Percentiles rank a stretch among this genome's conserved stretches.
phyloP scores from a whole-genome alignment of 2,888 invertebrate species.

The Pyrgus malvae region DNA sequence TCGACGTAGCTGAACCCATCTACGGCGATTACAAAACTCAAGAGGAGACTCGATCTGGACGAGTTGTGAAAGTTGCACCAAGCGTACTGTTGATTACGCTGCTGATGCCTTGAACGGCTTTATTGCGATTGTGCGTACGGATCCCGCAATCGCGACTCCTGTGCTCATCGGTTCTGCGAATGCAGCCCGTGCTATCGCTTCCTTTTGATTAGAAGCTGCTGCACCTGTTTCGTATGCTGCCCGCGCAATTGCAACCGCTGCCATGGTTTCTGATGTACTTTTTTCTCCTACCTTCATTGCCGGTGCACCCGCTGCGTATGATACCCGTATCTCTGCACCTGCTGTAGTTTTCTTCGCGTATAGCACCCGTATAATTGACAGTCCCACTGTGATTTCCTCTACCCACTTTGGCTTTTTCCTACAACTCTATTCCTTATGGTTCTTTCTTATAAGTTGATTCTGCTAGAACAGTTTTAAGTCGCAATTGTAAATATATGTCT shows the following conservation, averaged over 20 bases:
- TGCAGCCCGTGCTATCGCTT: not conserved
- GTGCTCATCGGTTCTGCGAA: not conserved
- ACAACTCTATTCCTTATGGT: too few relatives aligned
- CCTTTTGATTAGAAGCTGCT: not conserved
- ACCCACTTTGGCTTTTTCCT: not conserved
- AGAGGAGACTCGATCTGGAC: constrained; percentile 77
- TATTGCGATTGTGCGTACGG: not conserved
- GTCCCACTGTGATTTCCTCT: too few relatives aligned
- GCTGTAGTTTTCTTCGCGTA: too few relatives aligned
- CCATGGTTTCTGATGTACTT: not conserved
- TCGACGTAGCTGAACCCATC: constrained; percentile 80
- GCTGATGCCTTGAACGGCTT: not conserved
- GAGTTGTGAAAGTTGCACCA: constrained; percentile 59
- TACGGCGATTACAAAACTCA: constrained; percentile 83
- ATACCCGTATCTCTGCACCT: not conserved
- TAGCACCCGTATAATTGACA: too few relatives aligned
- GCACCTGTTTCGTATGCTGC: not conserved
- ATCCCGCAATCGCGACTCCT: not conserved
- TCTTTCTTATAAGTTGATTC: too few relatives aligned
- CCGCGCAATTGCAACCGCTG: not conserved
- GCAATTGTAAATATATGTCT: too few relatives aligned
- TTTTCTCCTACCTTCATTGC: not conserved
- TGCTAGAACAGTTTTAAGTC: too few relatives aligned
- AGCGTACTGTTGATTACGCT: not conserved
- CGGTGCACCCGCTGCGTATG: not conserved